Percentiles rank a stretch among this genome's conserved stretches.
Evolutionary conservation across 2,888 invertebrate genomes (phyloP).

Genomic region (Drosophila mulleri): DNA sequence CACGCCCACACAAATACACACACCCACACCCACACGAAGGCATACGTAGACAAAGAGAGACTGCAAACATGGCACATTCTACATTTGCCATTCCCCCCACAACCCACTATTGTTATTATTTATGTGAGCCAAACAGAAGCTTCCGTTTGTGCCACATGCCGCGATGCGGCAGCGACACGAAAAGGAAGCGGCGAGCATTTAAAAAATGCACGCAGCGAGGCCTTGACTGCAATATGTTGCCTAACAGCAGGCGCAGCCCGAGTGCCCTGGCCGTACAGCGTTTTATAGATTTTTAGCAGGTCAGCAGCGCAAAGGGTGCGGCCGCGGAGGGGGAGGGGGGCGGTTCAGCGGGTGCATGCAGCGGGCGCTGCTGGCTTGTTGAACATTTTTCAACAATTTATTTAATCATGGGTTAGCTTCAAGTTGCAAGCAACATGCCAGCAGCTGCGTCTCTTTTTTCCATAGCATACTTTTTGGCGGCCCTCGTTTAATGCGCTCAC

Average conservation of each 20-base stretch:
- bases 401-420: conserved; percentile 75
- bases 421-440: conserved; percentile 36
- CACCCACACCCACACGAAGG: conserved; percentile 7
- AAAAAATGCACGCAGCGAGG: conserved; percentile 80
- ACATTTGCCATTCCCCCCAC: conserved; percentile 35
- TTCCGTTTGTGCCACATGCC: conserved; percentile 81
- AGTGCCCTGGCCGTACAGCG: conserved; percentile 23
- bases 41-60: not conserved
- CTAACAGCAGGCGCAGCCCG: conserved; percentile 63
- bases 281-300: conserved; percentile 78
- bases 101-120: conserved; percentile 75
- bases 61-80: conserved; percentile 9
- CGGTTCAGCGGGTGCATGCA: not conserved
- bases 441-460: conserved; percentile 22
- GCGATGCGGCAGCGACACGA: conserved; percentile 52
- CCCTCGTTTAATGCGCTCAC: conserved; percentile 32
- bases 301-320: conserved; percentile 48
- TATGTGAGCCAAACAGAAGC: conserved; percentile 80
- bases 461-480: conserved; percentile 44
- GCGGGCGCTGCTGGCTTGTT: conserved; percentile 54
- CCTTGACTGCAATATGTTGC: conserved; percentile 81
- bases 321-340: not conserved
- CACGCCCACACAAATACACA: conserved; percentile 46
- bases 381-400: conserved; percentile 80
- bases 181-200: conserved; percentile 71